These are phyloP conservation scores for Scyliorhinus canicula DNA, from an alignment of 2,797 vertebrate species.

Conservation along the genomic window DNA sequence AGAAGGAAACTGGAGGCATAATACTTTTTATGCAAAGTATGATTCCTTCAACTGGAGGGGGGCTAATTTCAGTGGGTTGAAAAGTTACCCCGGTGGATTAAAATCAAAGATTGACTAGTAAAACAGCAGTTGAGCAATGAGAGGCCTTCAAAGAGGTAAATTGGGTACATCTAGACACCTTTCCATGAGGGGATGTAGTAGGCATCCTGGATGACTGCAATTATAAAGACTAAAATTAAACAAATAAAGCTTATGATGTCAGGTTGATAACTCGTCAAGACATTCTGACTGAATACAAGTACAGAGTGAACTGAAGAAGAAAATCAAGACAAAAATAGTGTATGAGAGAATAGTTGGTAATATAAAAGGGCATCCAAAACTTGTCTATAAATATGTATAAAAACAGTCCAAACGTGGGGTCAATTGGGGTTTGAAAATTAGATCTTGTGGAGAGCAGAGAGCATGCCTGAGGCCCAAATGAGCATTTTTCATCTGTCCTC, in stretches of 20 bases:
- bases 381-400: neutral
- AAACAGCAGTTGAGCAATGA: neutral
- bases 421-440: neutral
- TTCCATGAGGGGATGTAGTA: neutral
- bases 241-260: neutral
- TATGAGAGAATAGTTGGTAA: neutral
- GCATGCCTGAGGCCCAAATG: neutral
- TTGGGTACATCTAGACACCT: neutral
- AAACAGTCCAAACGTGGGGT: neutral
- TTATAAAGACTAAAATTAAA: neutral
- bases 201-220: neutral
- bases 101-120: neutral
- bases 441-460: neutral
- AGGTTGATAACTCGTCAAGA: neutral
- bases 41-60: neutral
- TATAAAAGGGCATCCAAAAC: neutral
- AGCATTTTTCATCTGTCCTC: neutral
- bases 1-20: neutral
- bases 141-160: neutral
- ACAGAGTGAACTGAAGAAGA: no score
- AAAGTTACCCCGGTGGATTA: neutral
- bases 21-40: neutral
- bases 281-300: neutral
- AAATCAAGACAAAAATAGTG: neutral
- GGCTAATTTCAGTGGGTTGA: neutral